A percentile compares a stretch with the other conserved stretches of the same genome.
Evolutionary conservation across 2,113 vertebrate genomes (phyloP).

Genomic region (Antidorcas marsupialis): DNA sequence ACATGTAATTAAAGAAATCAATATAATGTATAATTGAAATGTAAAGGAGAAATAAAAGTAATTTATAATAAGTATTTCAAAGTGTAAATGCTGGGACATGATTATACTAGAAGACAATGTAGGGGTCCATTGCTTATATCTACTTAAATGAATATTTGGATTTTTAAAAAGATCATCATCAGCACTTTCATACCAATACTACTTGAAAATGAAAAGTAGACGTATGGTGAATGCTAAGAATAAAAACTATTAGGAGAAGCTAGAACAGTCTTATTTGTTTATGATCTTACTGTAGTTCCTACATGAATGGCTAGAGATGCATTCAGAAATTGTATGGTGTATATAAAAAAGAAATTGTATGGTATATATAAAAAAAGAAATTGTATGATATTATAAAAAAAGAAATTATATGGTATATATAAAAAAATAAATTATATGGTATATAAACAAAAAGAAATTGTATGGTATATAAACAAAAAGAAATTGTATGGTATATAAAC

Average conservation of each 20-base stretch:
- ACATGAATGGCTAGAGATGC: background rate
- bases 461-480: background rate
- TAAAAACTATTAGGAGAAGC: background rate
- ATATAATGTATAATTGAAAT: conserved; percentile 1
- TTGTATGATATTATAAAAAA: background rate
- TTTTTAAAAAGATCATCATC: conserved; percentile 5
- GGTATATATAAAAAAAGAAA: background rate
- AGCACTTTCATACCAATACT: background rate
- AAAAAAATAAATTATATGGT: background rate
- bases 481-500: background rate
- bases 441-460: background rate
- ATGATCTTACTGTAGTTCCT: background rate
- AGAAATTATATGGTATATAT: background rate
- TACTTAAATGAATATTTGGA: background rate
- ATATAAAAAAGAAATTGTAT: background rate
- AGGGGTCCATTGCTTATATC: background rate
- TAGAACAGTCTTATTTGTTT: background rate
- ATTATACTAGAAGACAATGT: background rate
- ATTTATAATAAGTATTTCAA: conserved; percentile 32
- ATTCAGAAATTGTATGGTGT: background rate
- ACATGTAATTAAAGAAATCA: conserved; percentile 23
- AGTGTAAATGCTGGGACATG: background rate
- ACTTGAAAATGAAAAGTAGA: background rate
- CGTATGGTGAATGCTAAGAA: background rate
- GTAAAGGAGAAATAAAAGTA: conserved; percentile 44